Conservation (phyloP, 2,888 invertebrate genomes). For the Apamea epomidion region DNA sequence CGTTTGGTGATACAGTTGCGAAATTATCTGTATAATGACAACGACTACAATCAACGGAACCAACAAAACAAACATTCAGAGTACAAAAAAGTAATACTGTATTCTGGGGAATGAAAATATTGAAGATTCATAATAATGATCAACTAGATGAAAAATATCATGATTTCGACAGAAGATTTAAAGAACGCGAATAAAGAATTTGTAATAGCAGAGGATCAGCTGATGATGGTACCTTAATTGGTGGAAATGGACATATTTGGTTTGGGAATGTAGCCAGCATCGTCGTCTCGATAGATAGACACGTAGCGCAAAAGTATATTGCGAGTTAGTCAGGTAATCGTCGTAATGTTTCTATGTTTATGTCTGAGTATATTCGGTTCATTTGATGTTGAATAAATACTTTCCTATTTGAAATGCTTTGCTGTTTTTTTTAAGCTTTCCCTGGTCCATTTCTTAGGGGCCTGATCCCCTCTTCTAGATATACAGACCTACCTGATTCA, state of each 20-base stretch:
- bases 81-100: constrained; percentile 43
- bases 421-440: constrained; percentile 52
- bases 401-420: constrained; percentile 70
- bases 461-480: neutral
- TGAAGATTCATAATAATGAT: constrained; percentile 38
- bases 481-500: neutral
- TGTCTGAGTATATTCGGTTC: constrained; percentile 76
- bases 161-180: constrained; percentile 32
- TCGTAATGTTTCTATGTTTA: constrained; percentile 74
- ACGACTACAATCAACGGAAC: constrained; percentile 58
- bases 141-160: constrained; percentile 36
- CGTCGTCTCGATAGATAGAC: constrained; percentile 67
- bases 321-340: constrained; percentile 75
- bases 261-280: constrained; percentile 61
- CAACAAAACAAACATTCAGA: constrained; percentile 45
- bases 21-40: constrained; percentile 65
- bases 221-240: constrained; percentile 37
- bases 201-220: constrained; percentile 38
- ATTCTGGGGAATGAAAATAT: constrained; percentile 49
- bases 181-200: constrained; percentile 38
- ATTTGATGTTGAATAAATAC: constrained; percentile 86
- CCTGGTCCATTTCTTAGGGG: neutral
- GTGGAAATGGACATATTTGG: constrained; percentile 52
- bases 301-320: constrained; percentile 70
- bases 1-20: constrained; percentile 57